phyloP scores from a whole-genome alignment of 2,888 invertebrate genomes.

The Pristionchus maxplancki region DNA sequence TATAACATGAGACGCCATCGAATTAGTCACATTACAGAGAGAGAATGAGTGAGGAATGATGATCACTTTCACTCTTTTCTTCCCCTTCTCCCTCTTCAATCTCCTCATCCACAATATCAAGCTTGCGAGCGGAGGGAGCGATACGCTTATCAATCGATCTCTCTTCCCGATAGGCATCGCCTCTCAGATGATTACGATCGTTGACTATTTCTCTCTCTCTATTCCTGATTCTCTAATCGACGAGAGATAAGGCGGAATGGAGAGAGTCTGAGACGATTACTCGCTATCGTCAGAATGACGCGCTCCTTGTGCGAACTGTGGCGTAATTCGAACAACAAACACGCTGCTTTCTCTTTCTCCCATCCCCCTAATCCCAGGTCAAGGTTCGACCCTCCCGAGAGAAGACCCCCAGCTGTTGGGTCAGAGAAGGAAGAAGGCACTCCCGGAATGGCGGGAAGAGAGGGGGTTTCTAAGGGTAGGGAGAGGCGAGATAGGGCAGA shows the following conservation, averaged over 20 bases:
- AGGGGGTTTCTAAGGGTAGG: constrained; percentile 11
- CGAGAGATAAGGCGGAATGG: not conserved
- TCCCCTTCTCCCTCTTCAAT: not conserved
- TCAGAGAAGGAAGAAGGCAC: not conserved
- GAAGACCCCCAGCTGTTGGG: constrained; percentile 20
- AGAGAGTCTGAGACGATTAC: not conserved
- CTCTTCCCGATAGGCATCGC: not conserved
- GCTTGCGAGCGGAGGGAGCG: not conserved
- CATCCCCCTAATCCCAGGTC: constrained; percentile 38
- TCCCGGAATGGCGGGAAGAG: not conserved
- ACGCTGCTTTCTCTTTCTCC: not conserved
- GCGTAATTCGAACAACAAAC: constrained; percentile 22
- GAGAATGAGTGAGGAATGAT: not conserved
- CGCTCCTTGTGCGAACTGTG: not conserved
- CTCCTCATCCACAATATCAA: constrained; percentile 29
- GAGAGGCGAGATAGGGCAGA: constrained; percentile 12
- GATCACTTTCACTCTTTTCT: constrained; percentile 28
- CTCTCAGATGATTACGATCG: not conserved
- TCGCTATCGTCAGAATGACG: not conserved
- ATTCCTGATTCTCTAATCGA: not conserved
- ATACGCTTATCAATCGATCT: constrained; percentile 28
- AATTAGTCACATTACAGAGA: constrained; percentile 41
- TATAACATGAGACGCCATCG: constrained; percentile 34
- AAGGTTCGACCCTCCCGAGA: not conserved
- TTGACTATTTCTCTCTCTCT: not conserved